These are phyloP conservation scores for Sminthurinus signatus DNA, from an alignment of 1,140 invertebrate genomes.

Conservation along the genomic window DNA sequence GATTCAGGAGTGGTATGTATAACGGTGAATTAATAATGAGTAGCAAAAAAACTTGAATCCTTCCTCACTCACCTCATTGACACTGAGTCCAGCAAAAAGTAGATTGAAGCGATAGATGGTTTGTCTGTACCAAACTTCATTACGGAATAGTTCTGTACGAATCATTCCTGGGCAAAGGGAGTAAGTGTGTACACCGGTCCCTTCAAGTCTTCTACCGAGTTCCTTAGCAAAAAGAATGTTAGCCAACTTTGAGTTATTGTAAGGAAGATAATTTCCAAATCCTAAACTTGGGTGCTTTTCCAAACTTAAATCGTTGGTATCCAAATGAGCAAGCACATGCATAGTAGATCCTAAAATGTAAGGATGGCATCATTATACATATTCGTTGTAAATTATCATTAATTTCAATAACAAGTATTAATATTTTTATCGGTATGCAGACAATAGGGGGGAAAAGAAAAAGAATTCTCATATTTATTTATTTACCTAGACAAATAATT, in stretches of 20 bases:
- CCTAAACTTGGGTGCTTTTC: constrained; percentile 26
- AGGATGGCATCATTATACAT: too few relatives aligned
- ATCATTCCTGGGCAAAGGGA: constrained; percentile 46
- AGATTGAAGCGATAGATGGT: constrained; percentile 25
- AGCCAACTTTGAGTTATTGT: constrained; percentile 48
- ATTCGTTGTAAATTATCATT: too few relatives aligned
- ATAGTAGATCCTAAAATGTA: constrained; percentile 21
- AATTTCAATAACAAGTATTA: too few relatives aligned
- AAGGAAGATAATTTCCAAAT: constrained; percentile 45
- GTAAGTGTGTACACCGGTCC: constrained; percentile 29
- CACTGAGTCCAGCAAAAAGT: constrained; percentile 21
- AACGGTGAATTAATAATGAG: too few relatives aligned
- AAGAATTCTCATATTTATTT: too few relatives aligned
- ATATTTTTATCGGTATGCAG: too few relatives aligned
- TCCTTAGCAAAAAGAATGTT: constrained; percentile 44
- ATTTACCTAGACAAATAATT: constrained; percentile 5
- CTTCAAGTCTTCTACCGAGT: constrained; percentile 43
- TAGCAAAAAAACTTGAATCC: too few relatives aligned
- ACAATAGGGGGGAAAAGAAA: too few relatives aligned
- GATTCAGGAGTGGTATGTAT: neutral
- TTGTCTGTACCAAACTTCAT: constrained; percentile 37
- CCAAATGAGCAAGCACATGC: constrained; percentile 16
- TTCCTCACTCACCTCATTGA: constrained; percentile 31
- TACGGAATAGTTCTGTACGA: constrained; percentile 49
- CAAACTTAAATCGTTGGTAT: constrained; percentile 48